Evolutionary conservation across 2,888 invertebrate genomes (phyloP), one percentile per base, ranked within the genome.

Genomic region (Cryptophagus acutangulus): DNA sequence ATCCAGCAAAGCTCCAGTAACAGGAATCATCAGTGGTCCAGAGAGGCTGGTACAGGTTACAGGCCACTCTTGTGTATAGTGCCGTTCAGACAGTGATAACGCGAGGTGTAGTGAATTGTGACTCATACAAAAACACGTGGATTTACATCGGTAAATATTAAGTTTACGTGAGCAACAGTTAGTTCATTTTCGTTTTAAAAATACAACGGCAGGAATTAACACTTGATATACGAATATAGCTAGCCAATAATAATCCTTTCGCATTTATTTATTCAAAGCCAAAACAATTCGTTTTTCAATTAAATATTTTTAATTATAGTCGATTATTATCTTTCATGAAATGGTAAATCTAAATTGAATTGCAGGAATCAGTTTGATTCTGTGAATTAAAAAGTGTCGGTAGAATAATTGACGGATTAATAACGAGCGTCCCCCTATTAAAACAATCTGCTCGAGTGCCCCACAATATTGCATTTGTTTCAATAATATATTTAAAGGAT

Each of bases 381-480:
- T 31, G 33, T 43, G 31, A 42, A 49, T 49, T 45, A 49, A 51
- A 48, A 42, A 51, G 46, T 51, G 48, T 45, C 51, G 51, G 51
- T 46, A 36, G 41, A 16, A 36, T 48, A 49, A 49, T 49, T 45
- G 46, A 42, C 38, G 40, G 38, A 40, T 38, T 41, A 33, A 42
- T 38, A 30, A 31, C 14, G 26, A 31, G 41, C n/a, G n/a, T 37
- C 40, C 45, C 47, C 46, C 48, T 48, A 45, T 45, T 45, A 45
- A 45, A 45, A 43, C 39, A 43, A 48, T 45, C 45, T 45, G 40
- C 39, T 36, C 33, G 25, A 20, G 17, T 20, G 45, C 43, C 46
- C 54, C 56, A 53, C 45, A 45, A 49, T 57, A 56, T 59, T 54
- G 54, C 51, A 52, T 52, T 52, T 52, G 54, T 57, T 54, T 54